Conservation (phyloP, 2,797 vertebrate species). For the Bucorvus abyssinicus region DNA sequence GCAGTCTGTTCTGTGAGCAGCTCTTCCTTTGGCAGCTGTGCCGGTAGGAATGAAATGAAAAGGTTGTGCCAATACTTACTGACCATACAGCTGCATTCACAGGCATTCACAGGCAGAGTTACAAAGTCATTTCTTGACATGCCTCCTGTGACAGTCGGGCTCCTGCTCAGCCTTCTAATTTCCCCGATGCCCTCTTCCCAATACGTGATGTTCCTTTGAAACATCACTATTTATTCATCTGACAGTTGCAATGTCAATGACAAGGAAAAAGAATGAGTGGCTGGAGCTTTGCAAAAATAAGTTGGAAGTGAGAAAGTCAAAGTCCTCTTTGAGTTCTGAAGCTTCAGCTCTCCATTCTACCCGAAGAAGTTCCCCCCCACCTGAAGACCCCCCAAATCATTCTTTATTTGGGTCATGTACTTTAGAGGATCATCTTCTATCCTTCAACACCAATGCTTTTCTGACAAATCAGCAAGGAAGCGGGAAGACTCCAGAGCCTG, state of each 20-base stretch:
- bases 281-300: conserved; percentile 1
- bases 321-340: conserved; percentile 13
- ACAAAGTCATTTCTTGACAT: conserved; percentile 51
- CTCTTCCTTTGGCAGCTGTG: conserved; percentile 10
- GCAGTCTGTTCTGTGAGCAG: conserved; percentile 37
- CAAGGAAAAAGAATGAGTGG: conserved; percentile 6
- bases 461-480: not conserved
- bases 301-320: not conserved
- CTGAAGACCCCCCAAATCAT: not conserved
- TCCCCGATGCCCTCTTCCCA: conserved; percentile 10
- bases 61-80: conserved; percentile 35
- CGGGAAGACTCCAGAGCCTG: not conserved
- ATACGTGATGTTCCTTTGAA: conserved; percentile 42
- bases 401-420: not conserved
- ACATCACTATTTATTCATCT: conserved; percentile 23
- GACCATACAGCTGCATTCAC: conserved; percentile 38
- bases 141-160: conserved; percentile 12
- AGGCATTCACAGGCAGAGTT: conserved; percentile 31
- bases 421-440: not conserved
- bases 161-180: not conserved
- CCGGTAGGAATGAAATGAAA: not conserved
- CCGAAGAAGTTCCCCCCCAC: not conserved
- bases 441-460: not conserved
- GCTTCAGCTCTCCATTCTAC: not conserved
- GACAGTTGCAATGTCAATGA: conserved; percentile 25